A percentile compares a stretch with the other conserved stretches of the same genome.
Conservation (phyloP, 2,888 invertebrate genomes). For the Sisyra nigra region DNA sequence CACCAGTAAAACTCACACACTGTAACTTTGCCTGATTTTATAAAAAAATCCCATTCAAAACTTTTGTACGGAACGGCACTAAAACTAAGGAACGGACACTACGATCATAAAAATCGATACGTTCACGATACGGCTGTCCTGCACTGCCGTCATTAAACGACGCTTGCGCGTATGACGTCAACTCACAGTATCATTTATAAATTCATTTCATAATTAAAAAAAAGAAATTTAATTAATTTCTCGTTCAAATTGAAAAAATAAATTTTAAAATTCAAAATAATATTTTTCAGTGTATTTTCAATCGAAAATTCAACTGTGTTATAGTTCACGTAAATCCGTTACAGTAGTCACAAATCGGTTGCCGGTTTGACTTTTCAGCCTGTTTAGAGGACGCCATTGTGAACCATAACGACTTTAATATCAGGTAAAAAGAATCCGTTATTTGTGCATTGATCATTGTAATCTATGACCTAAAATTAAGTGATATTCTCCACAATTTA, state of each 20-base stretch:
- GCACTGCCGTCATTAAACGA: constrained; percentile 35
- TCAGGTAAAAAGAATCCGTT: constrained; percentile 47
- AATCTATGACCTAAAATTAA: constrained; percentile 16
- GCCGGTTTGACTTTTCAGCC: constrained; percentile 20
- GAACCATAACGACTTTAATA: constrained; percentile 60
- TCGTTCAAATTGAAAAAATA: constrained; percentile 11
- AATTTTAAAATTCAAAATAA: background rate
- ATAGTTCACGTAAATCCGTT: too few species aligned
- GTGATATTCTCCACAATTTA: background rate
- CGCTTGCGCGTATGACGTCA: constrained; percentile 34
- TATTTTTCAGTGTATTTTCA: constrained; percentile 10
- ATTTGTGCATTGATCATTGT: constrained; percentile 51
- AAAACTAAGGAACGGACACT: constrained; percentile 57
- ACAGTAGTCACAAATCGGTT: constrained; percentile 1
- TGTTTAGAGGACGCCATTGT: constrained; percentile 63
- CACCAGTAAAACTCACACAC: constrained; percentile 44
- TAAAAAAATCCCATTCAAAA: constrained; percentile 67
- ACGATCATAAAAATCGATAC: constrained; percentile 70
- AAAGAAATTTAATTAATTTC: constrained; percentile 13
- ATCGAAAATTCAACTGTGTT: too few species aligned
- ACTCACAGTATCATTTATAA: constrained; percentile 22
- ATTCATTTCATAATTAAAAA: constrained; percentile 13
- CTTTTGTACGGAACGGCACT: constrained; percentile 55
- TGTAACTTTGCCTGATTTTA: constrained; percentile 46
- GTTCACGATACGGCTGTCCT: constrained; percentile 44